These are phyloP conservation scores for Oncorhynchus keta DNA, from an alignment of 2,113 vertebrate species.

Conservation along the genomic window DNA sequence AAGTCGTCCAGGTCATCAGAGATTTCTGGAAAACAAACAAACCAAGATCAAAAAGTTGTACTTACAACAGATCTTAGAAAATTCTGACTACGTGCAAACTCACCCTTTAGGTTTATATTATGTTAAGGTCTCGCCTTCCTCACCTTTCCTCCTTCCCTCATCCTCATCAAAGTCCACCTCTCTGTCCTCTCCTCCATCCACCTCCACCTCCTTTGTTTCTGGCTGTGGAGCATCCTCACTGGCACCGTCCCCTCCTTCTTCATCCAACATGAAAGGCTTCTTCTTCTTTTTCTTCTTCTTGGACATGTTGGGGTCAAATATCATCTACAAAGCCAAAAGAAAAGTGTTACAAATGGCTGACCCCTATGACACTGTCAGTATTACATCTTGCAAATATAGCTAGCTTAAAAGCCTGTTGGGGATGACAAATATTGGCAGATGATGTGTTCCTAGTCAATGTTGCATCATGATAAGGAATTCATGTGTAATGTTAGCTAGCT, in stretches of 20 bases:
- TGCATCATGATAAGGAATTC: no score
- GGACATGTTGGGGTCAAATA: conserved; percentile 96
- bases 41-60: conserved; percentile 8
- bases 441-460: no score
- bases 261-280: conserved; percentile 98
- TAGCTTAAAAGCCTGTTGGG: no score
- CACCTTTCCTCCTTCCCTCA: conserved; percentile 90
- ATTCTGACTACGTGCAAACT: no score
- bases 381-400: no score
- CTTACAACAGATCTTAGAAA: no score
- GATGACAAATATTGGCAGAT: no score
- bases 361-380: no score
- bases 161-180: conserved; percentile 92
- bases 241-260: conserved; percentile 85
- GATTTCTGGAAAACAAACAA: conserved; percentile 75
- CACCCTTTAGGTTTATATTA: no score
- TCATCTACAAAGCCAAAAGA: conserved; percentile 79
- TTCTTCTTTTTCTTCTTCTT: conserved; percentile 99
- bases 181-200: conserved; percentile 88
- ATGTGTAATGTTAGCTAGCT: no score
- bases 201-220: conserved; percentile 88
- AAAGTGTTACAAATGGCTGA: not conserved
- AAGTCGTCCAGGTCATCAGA: conserved; percentile 83
- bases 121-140: conserved; percentile 14
- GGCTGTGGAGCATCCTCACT: conserved; percentile 81